Percentiles rank a stretch among this genome's conserved stretches.
Conservation (phyloP, 2,797 vertebrate species). For the Muscicapa striata region DNA sequence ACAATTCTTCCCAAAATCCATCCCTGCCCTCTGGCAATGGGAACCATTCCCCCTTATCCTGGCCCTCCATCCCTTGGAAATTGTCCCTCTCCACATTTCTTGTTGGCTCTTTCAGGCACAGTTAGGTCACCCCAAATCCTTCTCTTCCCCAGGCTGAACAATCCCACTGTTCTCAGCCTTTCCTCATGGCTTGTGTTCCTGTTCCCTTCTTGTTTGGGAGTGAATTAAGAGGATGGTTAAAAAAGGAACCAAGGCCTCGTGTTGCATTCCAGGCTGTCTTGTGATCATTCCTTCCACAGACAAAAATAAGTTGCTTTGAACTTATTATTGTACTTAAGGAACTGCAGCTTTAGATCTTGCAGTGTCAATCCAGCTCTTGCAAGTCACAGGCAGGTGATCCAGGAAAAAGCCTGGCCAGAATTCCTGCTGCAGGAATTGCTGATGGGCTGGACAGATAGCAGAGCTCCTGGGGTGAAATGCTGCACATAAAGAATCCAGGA, state of each 20-base stretch:
- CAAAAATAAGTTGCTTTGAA: slow-evolving; percentile 63
- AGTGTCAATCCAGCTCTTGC: not conserved
- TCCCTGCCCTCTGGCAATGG: rapidly evolving
- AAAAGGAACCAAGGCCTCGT: slow-evolving; percentile 48
- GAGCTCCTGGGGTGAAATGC: not conserved
- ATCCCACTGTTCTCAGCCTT: not conserved
- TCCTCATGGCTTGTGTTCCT: not conserved
- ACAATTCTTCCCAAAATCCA: rapidly evolving
- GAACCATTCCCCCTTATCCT: not conserved
- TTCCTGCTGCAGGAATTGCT: not conserved
- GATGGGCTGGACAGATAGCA: not conserved
- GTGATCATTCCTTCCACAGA: slow-evolving; percentile 54
- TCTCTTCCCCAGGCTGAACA: not conserved
- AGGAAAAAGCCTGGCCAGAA: not conserved
- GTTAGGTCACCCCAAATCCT: not conserved
- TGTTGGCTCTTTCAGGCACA: not conserved
- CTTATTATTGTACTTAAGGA: slow-evolving; percentile 31
- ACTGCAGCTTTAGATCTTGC: slow-evolving; percentile 11
- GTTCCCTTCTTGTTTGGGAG: slow-evolving; percentile 31
- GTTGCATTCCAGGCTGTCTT: slow-evolving; percentile 43
- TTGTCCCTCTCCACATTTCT: not conserved
- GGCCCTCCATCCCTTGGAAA: not conserved
- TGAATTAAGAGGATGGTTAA: slow-evolving; percentile 39
- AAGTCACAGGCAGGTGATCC: not conserved
- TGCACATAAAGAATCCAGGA: not conserved